A percentile compares a stretch with the other conserved stretches of the same genome.
Evolutionary conservation across 1,140 invertebrate species (phyloP).

Genomic region (Drosophila pandora): DNA sequence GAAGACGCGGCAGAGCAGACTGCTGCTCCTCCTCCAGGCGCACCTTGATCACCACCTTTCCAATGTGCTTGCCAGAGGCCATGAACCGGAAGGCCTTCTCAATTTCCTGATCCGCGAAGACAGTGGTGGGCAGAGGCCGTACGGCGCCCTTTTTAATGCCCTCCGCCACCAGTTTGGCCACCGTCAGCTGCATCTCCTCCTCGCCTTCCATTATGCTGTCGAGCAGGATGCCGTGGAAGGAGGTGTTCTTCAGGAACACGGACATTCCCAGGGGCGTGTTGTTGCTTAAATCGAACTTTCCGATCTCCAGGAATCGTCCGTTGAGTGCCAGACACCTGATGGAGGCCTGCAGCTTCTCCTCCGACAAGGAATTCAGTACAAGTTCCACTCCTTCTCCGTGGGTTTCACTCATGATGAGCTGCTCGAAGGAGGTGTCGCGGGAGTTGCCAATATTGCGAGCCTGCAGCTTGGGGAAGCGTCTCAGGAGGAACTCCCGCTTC

Average conservation of each 20-base stretch:
- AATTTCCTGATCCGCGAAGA: constrained; percentile 93
- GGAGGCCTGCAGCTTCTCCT: constrained; percentile 96
- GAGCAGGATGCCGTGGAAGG: constrained; percentile 97
- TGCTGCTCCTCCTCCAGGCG: constrained; percentile 88
- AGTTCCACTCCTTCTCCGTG: constrained; percentile 94
- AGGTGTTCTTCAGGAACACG: constrained; percentile 96
- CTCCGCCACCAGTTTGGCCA: constrained; percentile 90
- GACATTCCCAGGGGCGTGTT: constrained; percentile 96
- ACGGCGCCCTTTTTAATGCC: constrained; percentile 94
- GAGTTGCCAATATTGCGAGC: constrained; percentile 96
- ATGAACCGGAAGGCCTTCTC: constrained; percentile 97
- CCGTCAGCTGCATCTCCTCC: constrained; percentile 88
- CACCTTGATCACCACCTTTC: constrained; percentile 96
- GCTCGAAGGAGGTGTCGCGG: constrained; percentile 95
- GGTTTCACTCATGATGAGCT: constrained; percentile 91
- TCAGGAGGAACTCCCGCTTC: constrained; percentile 95
- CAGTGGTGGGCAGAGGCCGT: constrained; percentile 90
- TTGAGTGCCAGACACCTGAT: constrained; percentile 94
- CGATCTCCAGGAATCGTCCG: constrained; percentile 98
- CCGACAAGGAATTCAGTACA: constrained; percentile 96
- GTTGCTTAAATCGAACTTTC: constrained; percentile 97
- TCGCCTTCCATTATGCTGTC: constrained; percentile 91
- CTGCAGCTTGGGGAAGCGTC: constrained; percentile 92
- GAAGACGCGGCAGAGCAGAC: constrained; percentile 83
- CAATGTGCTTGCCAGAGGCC: constrained; percentile 98